Conservation (phyloP, 2,888 invertebrate genomes). For the Drosophila fulvimacula region DNA sequence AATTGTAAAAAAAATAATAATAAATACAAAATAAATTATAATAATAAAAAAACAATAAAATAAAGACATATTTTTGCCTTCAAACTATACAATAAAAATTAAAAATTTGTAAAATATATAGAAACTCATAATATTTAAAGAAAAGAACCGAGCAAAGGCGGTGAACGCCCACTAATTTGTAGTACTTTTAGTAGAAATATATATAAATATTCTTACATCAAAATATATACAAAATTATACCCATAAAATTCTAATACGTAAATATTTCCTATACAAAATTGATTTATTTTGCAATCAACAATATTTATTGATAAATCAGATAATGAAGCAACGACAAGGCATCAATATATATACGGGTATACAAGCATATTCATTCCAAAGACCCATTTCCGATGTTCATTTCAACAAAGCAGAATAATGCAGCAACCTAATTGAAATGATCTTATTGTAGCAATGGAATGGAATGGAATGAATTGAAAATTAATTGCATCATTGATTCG, state of each 20-base stretch:
- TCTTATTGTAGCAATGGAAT: conserved; percentile 7
- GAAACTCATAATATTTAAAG: neutral
- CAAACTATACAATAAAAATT: neutral
- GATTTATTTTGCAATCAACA: neutral
- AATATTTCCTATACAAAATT: neutral
- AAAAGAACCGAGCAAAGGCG: neutral
- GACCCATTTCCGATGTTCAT: conserved; percentile 7
- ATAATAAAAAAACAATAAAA: no score
- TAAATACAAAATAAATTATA: neutral
- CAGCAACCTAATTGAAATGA: conserved; percentile 26
- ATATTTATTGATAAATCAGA: neutral
- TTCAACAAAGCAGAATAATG: neutral
- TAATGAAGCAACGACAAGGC: neutral
- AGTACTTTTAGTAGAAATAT: no score
- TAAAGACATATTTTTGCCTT: no score
- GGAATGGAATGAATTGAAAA: conserved; percentile 26
- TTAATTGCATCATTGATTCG: conserved; percentile 58
- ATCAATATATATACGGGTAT: neutral
- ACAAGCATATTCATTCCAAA: neutral
- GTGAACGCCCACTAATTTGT: neutral
- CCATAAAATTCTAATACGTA: neutral
- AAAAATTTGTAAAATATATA: neutral
- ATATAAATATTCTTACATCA: neutral
- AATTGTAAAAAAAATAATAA: neutral
- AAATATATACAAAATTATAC: neutral